Evolutionary conservation across 2,113 vertebrate genomes (phyloP), one percentile per base, ranked within the genome.

Genomic region (Triplophysa tibetana): DNA sequence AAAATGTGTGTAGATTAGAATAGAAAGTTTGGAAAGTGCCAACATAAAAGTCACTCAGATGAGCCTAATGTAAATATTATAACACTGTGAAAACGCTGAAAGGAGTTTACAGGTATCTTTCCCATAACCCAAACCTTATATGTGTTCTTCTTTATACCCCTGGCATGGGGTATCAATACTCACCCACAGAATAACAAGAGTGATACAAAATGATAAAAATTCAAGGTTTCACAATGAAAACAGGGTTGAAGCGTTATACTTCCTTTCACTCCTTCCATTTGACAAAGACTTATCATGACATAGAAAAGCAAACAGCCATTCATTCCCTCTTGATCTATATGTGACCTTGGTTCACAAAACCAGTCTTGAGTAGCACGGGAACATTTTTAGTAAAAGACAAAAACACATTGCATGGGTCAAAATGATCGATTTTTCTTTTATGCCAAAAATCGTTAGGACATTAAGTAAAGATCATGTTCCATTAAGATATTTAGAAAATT

Each of bases 11-110:
- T 41, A 23, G 66, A 14, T 19, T 50, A 52, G 50, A 19, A 26
- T 4, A 45, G 14, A 29, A n/a, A 58, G 6, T 62, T 14, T 45
- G 23, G 60, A 19, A 67, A 61, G 78, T 73, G 78, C 67, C 73
- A 80, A 79, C 26, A 72, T 26, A 10, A 70, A 75, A 48, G 38
- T 63, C 56, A 62, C 67, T 80, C 41, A 23, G n/a, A 58, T 54
- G 58, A 78, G 77, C 56, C 33, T 29, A 52, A 74, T 75, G 65
- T 45, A 63, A 79, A 70, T 45, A 61, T 54, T 62, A 13, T 33
- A 83, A 77, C 82, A 83, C 82, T 83, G 78, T 83, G 82, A 69
- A 77, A 8, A 8, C 33, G 77, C 9, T 43, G 3, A 12, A 43
- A 50, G 60, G 2, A 17, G 38, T 83, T 62, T 75, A 41, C 56